These are phyloP conservation scores for Drosophila tristis DNA, from an alignment of 1,140 invertebrate species.

Conservation along the genomic window DNA sequence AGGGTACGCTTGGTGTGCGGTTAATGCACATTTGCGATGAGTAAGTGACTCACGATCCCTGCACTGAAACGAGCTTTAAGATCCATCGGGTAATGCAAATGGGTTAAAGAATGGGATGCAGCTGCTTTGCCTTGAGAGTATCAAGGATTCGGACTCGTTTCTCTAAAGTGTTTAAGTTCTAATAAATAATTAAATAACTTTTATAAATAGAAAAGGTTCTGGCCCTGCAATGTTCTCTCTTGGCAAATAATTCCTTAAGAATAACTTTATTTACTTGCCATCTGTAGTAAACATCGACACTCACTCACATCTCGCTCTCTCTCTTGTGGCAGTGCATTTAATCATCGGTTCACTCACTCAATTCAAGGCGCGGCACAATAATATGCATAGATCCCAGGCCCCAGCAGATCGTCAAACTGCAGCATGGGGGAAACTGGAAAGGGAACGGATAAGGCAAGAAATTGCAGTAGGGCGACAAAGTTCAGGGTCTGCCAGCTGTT, in stretches of 20 bases:
- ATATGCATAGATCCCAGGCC: slow-evolving; percentile 4
- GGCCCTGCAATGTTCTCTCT: too few species aligned
- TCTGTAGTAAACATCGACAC: neutral
- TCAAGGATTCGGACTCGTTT: too few species aligned
- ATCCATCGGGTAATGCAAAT: too few species aligned
- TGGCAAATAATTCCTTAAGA: too few species aligned
- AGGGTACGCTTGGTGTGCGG: slow-evolving; percentile 39
- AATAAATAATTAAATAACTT: too few species aligned
- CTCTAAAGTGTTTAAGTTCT: too few species aligned
- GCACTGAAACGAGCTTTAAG: too few species aligned
- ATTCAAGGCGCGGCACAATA: slow-evolving; percentile 48
- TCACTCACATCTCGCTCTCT: slow-evolving; percentile 1
- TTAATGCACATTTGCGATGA: slow-evolving; percentile 34
- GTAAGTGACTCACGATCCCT: neutral
- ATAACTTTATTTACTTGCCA: neutral
- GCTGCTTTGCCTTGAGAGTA: too few species aligned
- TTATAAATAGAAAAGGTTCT: too few species aligned
- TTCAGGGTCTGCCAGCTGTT: slow-evolving; percentile 69
- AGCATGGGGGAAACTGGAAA: slow-evolving; percentile 22
- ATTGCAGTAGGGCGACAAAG: slow-evolving; percentile 67
- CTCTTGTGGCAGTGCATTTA: slow-evolving; percentile 39
- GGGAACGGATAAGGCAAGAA: slow-evolving; percentile 27
- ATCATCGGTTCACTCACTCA: slow-evolving; percentile 61
- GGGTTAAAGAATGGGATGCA: too few species aligned
- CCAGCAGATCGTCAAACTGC: slow-evolving; percentile 11